Base-by-base conservation (phyloP, 2,888 invertebrate genomes). In the Electrophaes corylata region DNA sequence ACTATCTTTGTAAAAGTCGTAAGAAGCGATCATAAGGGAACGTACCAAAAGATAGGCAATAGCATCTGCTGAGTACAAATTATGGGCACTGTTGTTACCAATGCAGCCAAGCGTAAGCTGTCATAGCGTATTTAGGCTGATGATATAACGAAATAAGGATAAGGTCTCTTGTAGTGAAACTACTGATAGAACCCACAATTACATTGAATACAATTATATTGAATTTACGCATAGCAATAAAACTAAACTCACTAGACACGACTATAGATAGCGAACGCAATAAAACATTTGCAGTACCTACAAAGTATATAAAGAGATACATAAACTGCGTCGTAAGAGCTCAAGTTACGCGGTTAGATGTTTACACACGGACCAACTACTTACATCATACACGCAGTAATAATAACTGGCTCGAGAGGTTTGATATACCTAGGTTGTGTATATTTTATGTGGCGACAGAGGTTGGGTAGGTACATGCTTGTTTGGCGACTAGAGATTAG, bases 311-410 rank as follows among this genome's bases (percentile, higher is more conserved):
- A 70, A 67, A 69, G 66, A 70, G 69, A 73, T 73, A 58, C 71
- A 71, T 76, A 72, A 75, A 75, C 64, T 60, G 56, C 60, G 50
- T 65, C 69, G 66, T 75, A 73, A 73, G 47, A 12, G 68, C 72
- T 61, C 61, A 48, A 67, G 69, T 69, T 60, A 64, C 57, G 62
- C 65, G 59, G 65, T 70, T 65, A 50, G 62, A 59, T 64, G 65
- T 64, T 67, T 60, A 47, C 60, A 68, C 57, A 58, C 57, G 66
- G 60, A 66, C 72, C 64, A 65, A 60, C 57, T 59, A 61, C 60
- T 62, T 57, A 52, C 26, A 48, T 41, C 19, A 37, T 18, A 19
- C 39, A 20, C 35, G 29, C 6, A 8, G 20, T 35, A 41, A 41
- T 55, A 62, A 60, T 62, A 61, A 57, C 57, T 39, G 35, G 48